phyloP scores from a whole-genome alignment of 2,888 invertebrate genomes.

The Meteorus cinctellus region DNA sequence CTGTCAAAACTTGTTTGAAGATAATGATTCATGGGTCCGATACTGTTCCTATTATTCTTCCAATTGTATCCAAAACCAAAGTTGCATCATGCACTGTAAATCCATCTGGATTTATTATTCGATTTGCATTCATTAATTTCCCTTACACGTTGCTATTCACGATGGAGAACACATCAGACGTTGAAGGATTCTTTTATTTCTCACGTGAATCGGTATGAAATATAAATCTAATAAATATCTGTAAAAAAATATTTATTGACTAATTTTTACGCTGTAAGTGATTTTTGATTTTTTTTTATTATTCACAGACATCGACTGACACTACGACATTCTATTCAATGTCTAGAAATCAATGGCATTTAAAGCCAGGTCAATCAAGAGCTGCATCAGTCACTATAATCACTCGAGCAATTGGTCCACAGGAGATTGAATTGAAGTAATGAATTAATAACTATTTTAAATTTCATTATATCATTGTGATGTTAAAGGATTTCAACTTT shows the following conservation, averaged over 20 bases:
- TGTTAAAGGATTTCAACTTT: too few relatives aligned
- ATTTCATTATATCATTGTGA: slow-evolving; percentile 29
- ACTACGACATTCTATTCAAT: slow-evolving; percentile 59
- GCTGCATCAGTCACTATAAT: slow-evolving; percentile 74
- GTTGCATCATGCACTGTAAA: slow-evolving; percentile 74
- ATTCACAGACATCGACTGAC: slow-evolving; percentile 52
- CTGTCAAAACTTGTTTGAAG: slow-evolving; percentile 74
- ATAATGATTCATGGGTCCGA: slow-evolving; percentile 76
- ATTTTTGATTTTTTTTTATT: slow-evolving; percentile 18
- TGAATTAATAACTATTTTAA: neutral
- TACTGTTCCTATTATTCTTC: slow-evolving; percentile 75
- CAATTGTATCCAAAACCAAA: slow-evolving; percentile 75
- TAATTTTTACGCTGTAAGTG: neutral
- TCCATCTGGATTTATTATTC: slow-evolving; percentile 75
- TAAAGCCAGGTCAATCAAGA: slow-evolving; percentile 73
- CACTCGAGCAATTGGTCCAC: slow-evolving; percentile 73
- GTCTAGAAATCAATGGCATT: slow-evolving; percentile 60
- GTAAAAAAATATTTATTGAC: neutral
- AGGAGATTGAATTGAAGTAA: slow-evolving; percentile 65
- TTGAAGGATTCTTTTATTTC: slow-evolving; percentile 75
- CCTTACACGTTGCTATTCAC: slow-evolving; percentile 75
- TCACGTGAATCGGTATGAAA: slow-evolving; percentile 69
- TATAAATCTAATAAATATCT: neutral
- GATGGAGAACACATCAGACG: slow-evolving; percentile 74
- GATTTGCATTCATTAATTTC: slow-evolving; percentile 78